These are phyloP conservation scores for Leptodactylus fallax DNA, from an alignment of 2,797 vertebrate species.

Conservation along the genomic window DNA sequence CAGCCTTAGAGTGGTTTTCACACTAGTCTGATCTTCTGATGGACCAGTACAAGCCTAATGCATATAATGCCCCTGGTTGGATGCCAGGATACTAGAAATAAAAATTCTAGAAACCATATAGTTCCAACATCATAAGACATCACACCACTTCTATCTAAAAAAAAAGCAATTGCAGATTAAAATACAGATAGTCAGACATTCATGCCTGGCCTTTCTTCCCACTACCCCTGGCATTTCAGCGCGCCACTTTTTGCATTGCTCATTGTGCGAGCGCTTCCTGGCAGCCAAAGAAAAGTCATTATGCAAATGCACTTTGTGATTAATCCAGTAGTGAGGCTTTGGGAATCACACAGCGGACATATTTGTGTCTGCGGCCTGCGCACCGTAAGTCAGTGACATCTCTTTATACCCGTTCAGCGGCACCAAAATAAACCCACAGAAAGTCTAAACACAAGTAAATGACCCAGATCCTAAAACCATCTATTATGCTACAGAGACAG, in stretches of 20 bases:
- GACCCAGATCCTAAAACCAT: slow-evolving; percentile 59
- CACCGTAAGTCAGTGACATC: slow-evolving; percentile 45
- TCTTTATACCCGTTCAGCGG: slow-evolving; percentile 56
- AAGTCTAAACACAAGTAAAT: slow-evolving; percentile 62
- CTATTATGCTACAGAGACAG: slow-evolving; percentile 54
- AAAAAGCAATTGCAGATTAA: slow-evolving; percentile 12
- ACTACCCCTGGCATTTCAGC: slow-evolving; percentile 28
- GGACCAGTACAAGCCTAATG: too few species aligned
- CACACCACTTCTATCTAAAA: not conserved
- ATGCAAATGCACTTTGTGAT: slow-evolving; percentile 63
- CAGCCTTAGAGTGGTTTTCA: too few species aligned
- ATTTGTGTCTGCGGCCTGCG: slow-evolving; percentile 39
- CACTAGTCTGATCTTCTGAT: too few species aligned
- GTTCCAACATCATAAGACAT: not conserved
- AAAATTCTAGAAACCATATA: too few species aligned
- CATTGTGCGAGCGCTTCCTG: slow-evolving; percentile 28
- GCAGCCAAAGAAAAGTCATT: slow-evolving; percentile 51
- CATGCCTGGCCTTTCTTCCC: not conserved
- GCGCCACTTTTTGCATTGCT: slow-evolving; percentile 35
- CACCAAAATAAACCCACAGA: slow-evolving; percentile 54
- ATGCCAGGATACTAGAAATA: too few species aligned
- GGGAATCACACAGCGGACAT: slow-evolving; percentile 51
- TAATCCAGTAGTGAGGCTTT: slow-evolving; percentile 58
- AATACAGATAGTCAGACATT: not conserved
- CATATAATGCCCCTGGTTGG: too few species aligned